Evolutionary conservation across 2,113 vertebrate genomes (phyloP).

Genomic region (Rhea pennata): DNA sequence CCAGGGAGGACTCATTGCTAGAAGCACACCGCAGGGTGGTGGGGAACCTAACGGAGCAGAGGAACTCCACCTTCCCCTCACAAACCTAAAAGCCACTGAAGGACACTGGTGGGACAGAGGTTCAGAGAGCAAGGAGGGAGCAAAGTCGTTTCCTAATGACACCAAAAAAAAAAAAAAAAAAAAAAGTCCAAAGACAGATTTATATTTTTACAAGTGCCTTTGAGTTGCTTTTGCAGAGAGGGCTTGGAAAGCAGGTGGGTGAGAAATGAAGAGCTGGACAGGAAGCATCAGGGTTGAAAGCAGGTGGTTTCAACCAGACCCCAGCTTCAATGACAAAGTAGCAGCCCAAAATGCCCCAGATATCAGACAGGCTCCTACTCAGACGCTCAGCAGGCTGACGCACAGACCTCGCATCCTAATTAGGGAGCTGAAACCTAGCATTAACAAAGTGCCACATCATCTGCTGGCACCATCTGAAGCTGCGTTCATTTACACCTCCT

Average conservation of each 20-base stretch:
- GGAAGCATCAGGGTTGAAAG: background rate
- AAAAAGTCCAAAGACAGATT: fast-evolving
- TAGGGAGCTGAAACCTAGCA: background rate
- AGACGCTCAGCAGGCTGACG: background rate
- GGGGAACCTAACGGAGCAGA: fast-evolving
- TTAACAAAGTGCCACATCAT: background rate
- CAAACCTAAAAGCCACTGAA: background rate
- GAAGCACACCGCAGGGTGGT: background rate
- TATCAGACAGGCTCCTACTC: background rate
- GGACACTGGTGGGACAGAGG: background rate
- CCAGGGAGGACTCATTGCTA: background rate
- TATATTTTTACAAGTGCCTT: background rate
- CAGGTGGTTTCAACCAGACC: too few species aligned
- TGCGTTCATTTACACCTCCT: fast-evolving
- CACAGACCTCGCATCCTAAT: background rate
- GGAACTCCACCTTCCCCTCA: background rate
- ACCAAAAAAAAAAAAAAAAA: fast-evolving
- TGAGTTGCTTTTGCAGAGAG: fast-evolving
- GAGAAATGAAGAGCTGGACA: background rate
- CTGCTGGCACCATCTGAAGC: background rate
- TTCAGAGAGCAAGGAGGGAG: background rate
- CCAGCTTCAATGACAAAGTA: background rate
- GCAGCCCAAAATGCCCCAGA: background rate
- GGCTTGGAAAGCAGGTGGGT: fast-evolving
- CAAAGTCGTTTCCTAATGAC: background rate